phyloP scores from a whole-genome alignment of 2,888 invertebrate genomes.

The Salticus scenicus region DNA sequence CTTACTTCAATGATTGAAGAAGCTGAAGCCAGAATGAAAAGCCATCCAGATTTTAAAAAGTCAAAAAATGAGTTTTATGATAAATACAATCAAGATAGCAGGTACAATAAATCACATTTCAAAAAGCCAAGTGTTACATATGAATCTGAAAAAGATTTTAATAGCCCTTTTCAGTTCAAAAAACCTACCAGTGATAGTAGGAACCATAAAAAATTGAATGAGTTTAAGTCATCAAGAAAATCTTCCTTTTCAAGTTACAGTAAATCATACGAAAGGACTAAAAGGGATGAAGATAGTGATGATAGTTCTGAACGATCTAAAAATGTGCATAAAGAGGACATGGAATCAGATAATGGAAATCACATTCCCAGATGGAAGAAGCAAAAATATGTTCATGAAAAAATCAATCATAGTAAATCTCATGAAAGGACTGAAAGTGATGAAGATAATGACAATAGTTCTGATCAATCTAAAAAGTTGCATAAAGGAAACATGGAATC shows the following conservation, averaged over 20 bases:
- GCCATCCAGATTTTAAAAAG: not conserved
- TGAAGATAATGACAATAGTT: no score
- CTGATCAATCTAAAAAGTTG: no score
- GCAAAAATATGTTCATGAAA: no score
- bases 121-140: constrained; percentile 4
- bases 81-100: constrained; percentile 4
- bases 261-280: not conserved
- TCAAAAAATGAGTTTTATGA: constrained; percentile 26
- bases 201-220: not conserved
- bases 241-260: not conserved
- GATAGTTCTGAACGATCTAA: no score
- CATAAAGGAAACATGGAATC: not conserved
- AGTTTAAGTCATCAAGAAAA: not conserved
- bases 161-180: constrained; percentile 23
- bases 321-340: no score
- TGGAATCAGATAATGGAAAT: no score
- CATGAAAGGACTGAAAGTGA: no score
- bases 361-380: no score
- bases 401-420: no score
- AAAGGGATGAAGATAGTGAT: not conserved
- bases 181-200: constrained; percentile 20
- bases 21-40: constrained; percentile 76
- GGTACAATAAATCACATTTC: not conserved
- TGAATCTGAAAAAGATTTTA: constrained; percentile 10
- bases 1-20: constrained; percentile 78